phyloP scores from a whole-genome alignment of 2,888 invertebrate genomes.

The Synergus itoensis region DNA sequence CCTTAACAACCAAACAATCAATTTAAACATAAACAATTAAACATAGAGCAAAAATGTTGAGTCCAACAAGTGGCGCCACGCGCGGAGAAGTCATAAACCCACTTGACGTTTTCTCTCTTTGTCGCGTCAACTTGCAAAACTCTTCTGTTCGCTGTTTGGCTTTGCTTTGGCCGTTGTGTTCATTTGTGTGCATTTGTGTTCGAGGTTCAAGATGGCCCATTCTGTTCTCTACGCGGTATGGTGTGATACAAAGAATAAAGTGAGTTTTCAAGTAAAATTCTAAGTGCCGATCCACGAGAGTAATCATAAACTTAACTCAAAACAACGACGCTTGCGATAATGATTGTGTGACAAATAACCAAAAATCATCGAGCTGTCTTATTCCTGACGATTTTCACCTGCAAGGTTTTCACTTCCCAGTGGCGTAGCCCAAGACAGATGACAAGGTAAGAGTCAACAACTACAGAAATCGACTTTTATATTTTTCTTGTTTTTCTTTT shows the following conservation, averaged over 20 bases:
- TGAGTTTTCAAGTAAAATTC: slow-evolving; percentile 14
- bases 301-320: not conserved
- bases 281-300: not conserved
- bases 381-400: slow-evolving; percentile 27
- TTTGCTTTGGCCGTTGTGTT: not conserved
- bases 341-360: not conserved
- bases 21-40: not conserved
- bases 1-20: not conserved
- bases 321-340: not conserved
- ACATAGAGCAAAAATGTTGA: not conserved
- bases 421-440: slow-evolving; percentile 29
- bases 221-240: not conserved
- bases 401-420: slow-evolving; percentile 39
- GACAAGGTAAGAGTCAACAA: slow-evolving; percentile 21
- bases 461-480: not conserved
- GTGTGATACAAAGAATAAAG: slow-evolving; percentile 28
- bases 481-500: not conserved
- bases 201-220: slow-evolving; percentile 13
- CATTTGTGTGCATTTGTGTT: slow-evolving; percentile 13
- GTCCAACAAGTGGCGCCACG: not conserved
- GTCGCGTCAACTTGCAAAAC: too few relatives aligned
- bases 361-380: not conserved
- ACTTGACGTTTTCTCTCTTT: too few relatives aligned
- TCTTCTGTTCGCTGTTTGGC: too few relatives aligned
- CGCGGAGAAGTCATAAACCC: too few relatives aligned